Evolutionary conservation across 2,113 vertebrate genomes (phyloP).

Genomic region (Cavia porcellus): DNA sequence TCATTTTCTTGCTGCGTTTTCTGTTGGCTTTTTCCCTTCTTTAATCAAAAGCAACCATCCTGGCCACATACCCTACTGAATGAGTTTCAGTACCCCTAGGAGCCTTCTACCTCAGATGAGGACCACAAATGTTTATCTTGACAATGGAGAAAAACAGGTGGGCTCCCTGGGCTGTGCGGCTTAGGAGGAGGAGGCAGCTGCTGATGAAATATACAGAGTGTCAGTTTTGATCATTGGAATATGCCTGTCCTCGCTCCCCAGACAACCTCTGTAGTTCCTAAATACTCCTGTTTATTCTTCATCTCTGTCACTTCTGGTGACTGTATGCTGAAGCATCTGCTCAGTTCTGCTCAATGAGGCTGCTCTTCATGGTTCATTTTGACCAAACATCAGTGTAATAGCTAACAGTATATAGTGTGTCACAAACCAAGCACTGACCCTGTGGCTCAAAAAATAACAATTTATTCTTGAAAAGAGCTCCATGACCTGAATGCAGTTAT

Average conservation of each 20-base stretch:
- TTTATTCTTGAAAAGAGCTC: neutral
- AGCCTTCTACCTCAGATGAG: neutral
- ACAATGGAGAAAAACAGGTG: neutral
- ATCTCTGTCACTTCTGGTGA: neutral
- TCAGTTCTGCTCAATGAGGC: neutral
- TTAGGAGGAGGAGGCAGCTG: neutral
- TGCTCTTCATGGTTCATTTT: neutral
- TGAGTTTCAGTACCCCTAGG: neutral
- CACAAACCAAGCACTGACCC: neutral
- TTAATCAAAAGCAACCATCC: neutral
- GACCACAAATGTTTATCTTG: neutral
- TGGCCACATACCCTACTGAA: neutral
- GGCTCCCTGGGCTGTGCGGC: neutral
- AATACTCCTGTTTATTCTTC: neutral
- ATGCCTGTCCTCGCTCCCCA: rapidly evolving
- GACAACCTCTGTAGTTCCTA: neutral
- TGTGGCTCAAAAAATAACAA: neutral
- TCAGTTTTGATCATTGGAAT: neutral
- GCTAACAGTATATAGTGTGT: neutral
- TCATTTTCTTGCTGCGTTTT: slow-evolving; percentile 42
- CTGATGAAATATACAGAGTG: neutral
- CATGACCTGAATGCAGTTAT: neutral
- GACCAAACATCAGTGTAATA: neutral
- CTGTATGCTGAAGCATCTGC: neutral
- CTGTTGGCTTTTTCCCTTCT: neutral